Conservation (phyloP, 2,113 vertebrate genomes). For the Martes martes region DNA sequence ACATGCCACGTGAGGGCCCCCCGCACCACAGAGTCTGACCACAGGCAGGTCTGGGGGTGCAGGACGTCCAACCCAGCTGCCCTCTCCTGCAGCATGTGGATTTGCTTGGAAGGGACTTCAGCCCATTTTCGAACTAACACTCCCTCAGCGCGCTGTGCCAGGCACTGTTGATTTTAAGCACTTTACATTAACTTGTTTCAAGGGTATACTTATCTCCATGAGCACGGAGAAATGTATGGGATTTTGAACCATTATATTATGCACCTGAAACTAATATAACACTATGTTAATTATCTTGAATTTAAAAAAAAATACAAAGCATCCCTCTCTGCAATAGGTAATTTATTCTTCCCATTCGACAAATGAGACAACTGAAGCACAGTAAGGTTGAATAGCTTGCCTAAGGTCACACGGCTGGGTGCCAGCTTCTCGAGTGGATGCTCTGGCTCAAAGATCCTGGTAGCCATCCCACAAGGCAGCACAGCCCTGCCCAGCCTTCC, state of each 20-base stretch:
- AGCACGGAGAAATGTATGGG: background rate
- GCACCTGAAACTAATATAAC: background rate
- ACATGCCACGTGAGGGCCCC: too few species aligned
- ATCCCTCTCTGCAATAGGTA: background rate
- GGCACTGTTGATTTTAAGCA: background rate
- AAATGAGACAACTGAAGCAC: background rate
- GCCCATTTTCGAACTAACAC: background rate
- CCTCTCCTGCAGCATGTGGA: background rate
- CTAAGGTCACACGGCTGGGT: background rate
- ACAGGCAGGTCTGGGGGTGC: background rate
- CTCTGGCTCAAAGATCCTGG: background rate
- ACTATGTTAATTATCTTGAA: background rate
- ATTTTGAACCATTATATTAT: background rate
- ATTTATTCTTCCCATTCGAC: background rate
- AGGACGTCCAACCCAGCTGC: background rate
- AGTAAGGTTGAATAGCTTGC: background rate
- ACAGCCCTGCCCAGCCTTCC: background rate
- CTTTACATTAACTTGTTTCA: background rate
- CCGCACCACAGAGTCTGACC: rapidly evolving
- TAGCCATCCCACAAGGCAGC: too few species aligned
- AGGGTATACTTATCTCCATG: background rate
- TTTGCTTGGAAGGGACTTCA: background rate
- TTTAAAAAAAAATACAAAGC: background rate
- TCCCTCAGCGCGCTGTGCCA: background rate
- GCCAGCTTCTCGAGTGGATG: background rate